These are phyloP conservation scores for Andrena flavipes DNA, from an alignment of 2,888 invertebrate genomes.

Conservation along the genomic window DNA sequence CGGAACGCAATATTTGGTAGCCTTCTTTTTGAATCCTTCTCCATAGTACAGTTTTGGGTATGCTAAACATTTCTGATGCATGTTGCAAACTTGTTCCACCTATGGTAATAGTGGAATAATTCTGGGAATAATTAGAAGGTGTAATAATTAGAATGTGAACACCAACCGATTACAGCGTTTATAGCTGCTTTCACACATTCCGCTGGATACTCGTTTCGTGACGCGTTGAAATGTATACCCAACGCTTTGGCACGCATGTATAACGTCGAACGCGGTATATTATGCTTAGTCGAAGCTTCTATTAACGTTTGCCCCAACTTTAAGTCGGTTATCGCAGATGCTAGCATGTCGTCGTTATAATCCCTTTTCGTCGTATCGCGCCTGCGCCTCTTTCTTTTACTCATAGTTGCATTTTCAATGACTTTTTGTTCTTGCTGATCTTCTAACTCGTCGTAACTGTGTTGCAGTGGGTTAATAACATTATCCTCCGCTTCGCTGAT, in stretches of 20 bases:
- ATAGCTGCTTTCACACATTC: slow-evolving; percentile 84
- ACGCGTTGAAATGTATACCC: slow-evolving; percentile 82
- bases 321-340: slow-evolving; percentile 83
- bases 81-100: slow-evolving; percentile 84
- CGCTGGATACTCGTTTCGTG: slow-evolving; percentile 83
- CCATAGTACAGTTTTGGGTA: slow-evolving; percentile 85
- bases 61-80: slow-evolving; percentile 83
- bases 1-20: slow-evolving; percentile 77
- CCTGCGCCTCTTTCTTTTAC: slow-evolving; percentile 75
- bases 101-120: slow-evolving; percentile 50
- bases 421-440: slow-evolving; percentile 41
- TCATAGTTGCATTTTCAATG: slow-evolving; percentile 37
- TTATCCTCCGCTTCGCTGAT: slow-evolving; percentile 67
- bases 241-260: slow-evolving; percentile 84
- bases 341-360: slow-evolving; percentile 82
- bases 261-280: slow-evolving; percentile 84
- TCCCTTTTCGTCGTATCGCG: slow-evolving; percentile 77
- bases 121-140: slow-evolving; percentile 4
- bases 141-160: slow-evolving; percentile 13
- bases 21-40: slow-evolving; percentile 84
- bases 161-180: slow-evolving; percentile 82
- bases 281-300: slow-evolving; percentile 82
- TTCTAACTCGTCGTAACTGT: slow-evolving; percentile 59
- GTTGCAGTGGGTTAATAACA: slow-evolving; percentile 58
- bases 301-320: slow-evolving; percentile 81